Conservation (phyloP, 2,888 invertebrate genomes). For the Melipona beecheii region DNA sequence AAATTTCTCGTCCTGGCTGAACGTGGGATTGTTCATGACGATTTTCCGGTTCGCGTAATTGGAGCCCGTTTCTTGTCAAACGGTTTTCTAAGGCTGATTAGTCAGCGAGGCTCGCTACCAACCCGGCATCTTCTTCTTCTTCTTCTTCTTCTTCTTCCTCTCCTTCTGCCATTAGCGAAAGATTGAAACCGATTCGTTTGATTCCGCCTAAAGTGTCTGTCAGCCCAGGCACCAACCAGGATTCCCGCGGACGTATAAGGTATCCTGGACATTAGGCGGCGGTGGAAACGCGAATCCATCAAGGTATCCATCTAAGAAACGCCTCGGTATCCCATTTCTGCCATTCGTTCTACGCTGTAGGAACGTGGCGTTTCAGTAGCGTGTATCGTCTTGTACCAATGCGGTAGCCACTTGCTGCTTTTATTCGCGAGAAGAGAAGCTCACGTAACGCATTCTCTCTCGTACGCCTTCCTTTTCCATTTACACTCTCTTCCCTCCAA, state of each 20-base stretch:
- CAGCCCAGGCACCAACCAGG: not conserved
- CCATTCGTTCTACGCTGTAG: slow-evolving; percentile 54
- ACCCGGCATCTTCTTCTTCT: slow-evolving; percentile 5
- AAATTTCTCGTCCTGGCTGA: not conserved
- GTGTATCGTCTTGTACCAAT: slow-evolving; percentile 53
- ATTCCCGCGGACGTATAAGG: slow-evolving; percentile 47
- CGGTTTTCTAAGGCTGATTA: slow-evolving; percentile 38
- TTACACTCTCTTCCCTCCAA: slow-evolving; percentile 27
- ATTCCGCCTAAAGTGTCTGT: slow-evolving; percentile 33
- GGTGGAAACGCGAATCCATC: slow-evolving; percentile 60
- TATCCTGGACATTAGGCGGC: slow-evolving; percentile 48
- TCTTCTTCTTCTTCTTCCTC: not conserved
- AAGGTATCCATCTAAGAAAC: slow-evolving; percentile 63
- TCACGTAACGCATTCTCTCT: slow-evolving; percentile 60
- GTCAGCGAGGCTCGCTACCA: slow-evolving; percentile 24
- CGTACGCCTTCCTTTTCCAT: slow-evolving; percentile 28
- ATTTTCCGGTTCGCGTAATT: slow-evolving; percentile 23
- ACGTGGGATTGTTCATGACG: not conserved
- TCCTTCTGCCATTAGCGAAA: slow-evolving; percentile 38
- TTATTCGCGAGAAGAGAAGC: slow-evolving; percentile 44
- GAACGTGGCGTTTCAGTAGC: slow-evolving; percentile 55
- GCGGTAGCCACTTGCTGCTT: slow-evolving; percentile 57
- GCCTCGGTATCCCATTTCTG: slow-evolving; percentile 61
- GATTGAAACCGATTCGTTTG: slow-evolving; percentile 51
- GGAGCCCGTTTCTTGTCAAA: slow-evolving; percentile 40